Evolutionary conservation across 1,140 invertebrate species (phyloP), one percentile per base, ranked within the genome.

Genomic region (Trichonephila inaurata): DNA sequence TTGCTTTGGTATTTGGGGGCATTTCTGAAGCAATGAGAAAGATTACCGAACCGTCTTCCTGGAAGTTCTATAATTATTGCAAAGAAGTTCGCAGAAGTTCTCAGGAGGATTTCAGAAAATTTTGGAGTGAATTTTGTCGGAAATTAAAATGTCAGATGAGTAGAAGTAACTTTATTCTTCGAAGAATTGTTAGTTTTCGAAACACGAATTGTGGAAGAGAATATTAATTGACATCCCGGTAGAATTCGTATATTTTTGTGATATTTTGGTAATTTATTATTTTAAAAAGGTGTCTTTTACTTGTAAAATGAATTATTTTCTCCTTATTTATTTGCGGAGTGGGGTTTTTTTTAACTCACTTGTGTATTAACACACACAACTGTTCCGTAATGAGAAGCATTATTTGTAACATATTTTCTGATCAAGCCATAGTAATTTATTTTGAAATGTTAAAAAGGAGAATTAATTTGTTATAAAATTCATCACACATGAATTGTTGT

Each of bases 1-100:
- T 77, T 77, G 72, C 72, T 77, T 77, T 77, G 72, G 28, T 77
- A 77, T 77, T 77, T 77, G 28, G 72, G 72, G 72, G 72, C 72
- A 18, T 51, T 18, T 77, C 28, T 18, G 72, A 3, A 40, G 28
- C 72, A 40, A 77, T 7, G 72, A 40, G 72, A 24, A 28, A 24
- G 10, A 28, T 40, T 77, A 28, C 66, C 18, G 33, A 40, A 28
- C 24, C 28, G 8, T 40, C 28, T 40, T 40, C 72, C 18, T 19
- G 18, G 33, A 77, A 40, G 28, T 19, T 77, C 16, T 18, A 77
- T 77, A 77, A 77, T 77, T 77, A 77, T 77, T 77, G 12, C 21
- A 21, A 64, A 77, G 72, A 40, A 77, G 24, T 77, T 33, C 14
- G 12, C 72, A 40, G 69, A 72, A 12, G 24, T 12, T 28, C 14